Evolutionary conservation across 2,888 invertebrate genomes (phyloP).

Genomic region (Willowsia nigromaculata): DNA sequence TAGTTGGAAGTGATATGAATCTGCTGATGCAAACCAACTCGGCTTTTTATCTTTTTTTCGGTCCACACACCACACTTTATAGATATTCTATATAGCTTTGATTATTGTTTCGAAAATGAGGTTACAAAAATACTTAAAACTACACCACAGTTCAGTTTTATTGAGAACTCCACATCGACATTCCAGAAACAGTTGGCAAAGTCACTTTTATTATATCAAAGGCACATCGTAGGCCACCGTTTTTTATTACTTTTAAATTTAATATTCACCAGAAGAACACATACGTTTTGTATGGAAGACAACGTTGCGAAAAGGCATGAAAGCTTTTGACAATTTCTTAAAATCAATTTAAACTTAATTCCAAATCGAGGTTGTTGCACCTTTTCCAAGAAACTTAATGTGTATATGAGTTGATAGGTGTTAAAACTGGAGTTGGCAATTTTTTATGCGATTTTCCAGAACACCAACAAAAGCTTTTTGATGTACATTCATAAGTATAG

Average conservation of each 20-base stretch:
- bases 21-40: slow-evolving; percentile 16
- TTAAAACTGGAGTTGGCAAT: slow-evolving; percentile 24
- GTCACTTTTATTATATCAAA: background rate
- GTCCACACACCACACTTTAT: slow-evolving; percentile 11
- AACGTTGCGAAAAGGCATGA: background rate
- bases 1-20: slow-evolving; percentile 29
- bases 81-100: background rate
- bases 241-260: background rate
- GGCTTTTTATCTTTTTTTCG: slow-evolving; percentile 1
- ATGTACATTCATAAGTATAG: too few species aligned
- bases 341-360: slow-evolving; percentile 19
- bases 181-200: slow-evolving; percentile 28
- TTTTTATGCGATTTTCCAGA: background rate
- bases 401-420: background rate
- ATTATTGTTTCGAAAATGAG: slow-evolving; percentile 31
- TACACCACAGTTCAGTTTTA: background rate
- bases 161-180: slow-evolving; percentile 32
- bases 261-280: slow-evolving; percentile 13
- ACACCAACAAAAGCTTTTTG: background rate
- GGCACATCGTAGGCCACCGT: background rate
- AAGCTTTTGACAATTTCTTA: background rate
- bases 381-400: slow-evolving; percentile 37
- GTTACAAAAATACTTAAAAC: slow-evolving; percentile 1
- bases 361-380: slow-evolving; percentile 30
- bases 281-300: background rate